A percentile compares a stretch with the other conserved stretches of the same genome.
These are phyloP conservation scores for Lucilia cuprina DNA, from an alignment of 1,140 invertebrate genomes.

Conservation along the genomic window DNA sequence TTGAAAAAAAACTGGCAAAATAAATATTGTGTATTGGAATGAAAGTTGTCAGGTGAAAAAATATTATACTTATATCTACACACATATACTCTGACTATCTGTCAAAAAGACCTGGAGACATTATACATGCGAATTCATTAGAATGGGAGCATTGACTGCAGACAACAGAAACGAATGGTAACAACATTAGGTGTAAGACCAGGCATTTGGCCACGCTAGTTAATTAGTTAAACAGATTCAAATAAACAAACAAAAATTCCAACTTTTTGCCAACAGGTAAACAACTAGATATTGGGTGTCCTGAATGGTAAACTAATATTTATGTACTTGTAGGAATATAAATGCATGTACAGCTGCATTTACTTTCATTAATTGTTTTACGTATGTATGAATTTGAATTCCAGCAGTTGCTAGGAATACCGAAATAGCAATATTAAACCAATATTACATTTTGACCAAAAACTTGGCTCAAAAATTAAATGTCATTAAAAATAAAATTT, in stretches of 20 bases:
- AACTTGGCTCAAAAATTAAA: too few species aligned
- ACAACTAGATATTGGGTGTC: too few species aligned
- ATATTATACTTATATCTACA: too few species aligned
- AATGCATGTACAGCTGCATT: too few species aligned
- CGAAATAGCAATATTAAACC: too few species aligned
- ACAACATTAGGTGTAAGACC: background rate
- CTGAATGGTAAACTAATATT: background rate
- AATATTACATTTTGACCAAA: too few species aligned
- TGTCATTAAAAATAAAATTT: too few species aligned
- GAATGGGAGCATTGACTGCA: background rate
- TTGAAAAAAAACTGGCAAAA: background rate
- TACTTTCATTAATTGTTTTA: too few species aligned
- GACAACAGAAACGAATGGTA: background rate
- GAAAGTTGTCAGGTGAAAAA: background rate
- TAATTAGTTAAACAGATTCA: conserved; percentile 5
- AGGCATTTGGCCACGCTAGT: background rate
- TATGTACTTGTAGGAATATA: background rate
- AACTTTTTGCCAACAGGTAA: background rate
- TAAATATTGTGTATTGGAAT: background rate
- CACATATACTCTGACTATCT: background rate
- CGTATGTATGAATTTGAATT: too few species aligned
- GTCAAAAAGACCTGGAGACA: background rate
- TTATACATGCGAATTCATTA: background rate
- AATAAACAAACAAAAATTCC: background rate
- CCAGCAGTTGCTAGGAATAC: too few species aligned